phyloP scores from a whole-genome alignment of 2,113 vertebrate species.

The Macrotis lagotis region DNA sequence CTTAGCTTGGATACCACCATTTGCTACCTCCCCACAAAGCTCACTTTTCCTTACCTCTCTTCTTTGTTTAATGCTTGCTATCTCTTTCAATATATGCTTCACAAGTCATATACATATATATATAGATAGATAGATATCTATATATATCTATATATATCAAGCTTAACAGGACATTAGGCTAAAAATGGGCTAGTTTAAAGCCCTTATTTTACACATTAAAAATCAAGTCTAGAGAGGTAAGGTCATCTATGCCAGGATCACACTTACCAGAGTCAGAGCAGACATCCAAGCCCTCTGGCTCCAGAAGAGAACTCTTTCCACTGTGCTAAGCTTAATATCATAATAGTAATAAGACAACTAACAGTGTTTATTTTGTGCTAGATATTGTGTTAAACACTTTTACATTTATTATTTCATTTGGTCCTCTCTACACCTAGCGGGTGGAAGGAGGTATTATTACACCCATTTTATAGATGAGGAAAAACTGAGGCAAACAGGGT shows the following conservation, averaged over 20 bases:
- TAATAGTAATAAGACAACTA: not conserved
- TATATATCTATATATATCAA: too few species aligned
- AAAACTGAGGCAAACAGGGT: not conserved
- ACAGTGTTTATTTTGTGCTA: not conserved
- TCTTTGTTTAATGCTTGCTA: too few species aligned
- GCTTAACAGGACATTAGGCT: not conserved
- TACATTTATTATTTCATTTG: not conserved
- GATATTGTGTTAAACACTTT: not conserved
- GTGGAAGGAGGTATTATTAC: not conserved
- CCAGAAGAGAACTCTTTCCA: not conserved
- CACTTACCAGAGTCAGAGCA: not conserved
- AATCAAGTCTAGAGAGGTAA: not conserved
- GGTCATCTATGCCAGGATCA: not conserved
- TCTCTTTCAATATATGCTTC: too few species aligned
- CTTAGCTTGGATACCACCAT: not conserved
- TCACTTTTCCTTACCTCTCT: not conserved
- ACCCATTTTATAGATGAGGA: not conserved
- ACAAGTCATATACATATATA: too few species aligned
- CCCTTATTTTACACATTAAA: not conserved
- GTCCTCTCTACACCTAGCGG: not conserved
- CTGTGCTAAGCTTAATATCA: not conserved
- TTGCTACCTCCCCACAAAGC: not conserved
- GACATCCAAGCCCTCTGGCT: not conserved
- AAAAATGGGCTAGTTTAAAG: not conserved
- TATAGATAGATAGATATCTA: too few species aligned